Conservation (phyloP, 2,113 vertebrate species). For the Pavo muticus region DNA sequence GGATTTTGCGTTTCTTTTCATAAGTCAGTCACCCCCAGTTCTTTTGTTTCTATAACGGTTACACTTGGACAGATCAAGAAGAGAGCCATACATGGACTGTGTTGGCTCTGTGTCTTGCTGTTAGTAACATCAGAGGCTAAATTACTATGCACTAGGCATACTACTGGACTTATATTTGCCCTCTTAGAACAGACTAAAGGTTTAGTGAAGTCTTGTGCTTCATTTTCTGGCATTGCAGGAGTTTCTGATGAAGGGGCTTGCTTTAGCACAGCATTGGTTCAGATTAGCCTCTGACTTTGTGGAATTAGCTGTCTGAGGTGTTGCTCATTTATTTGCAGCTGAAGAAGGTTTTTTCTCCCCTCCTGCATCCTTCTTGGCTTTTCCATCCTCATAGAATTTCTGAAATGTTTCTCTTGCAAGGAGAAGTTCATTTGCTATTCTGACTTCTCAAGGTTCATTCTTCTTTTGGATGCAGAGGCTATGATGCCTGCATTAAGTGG, state of each 20-base stretch:
- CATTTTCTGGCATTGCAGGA: background rate
- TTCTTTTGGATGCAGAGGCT: background rate
- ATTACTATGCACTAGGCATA: conserved; percentile 1
- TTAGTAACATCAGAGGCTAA: background rate
- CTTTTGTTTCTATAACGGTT: background rate
- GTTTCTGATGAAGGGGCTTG: background rate
- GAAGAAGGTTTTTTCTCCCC: background rate
- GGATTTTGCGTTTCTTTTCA: background rate
- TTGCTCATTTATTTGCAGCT: background rate
- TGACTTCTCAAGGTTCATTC: conserved; percentile 34
- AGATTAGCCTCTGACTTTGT: conserved; percentile 10
- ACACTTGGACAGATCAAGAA: background rate
- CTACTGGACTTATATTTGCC: conserved; percentile 7
- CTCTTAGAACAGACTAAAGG: conserved; percentile 44
- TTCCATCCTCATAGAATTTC: background rate
- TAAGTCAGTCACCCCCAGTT: background rate
- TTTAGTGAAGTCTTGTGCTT: conserved; percentile 33
- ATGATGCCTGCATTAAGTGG: conserved; percentile 27
- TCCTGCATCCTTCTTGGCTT: background rate
- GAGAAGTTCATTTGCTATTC: conserved; percentile 52
- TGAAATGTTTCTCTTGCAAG: background rate
- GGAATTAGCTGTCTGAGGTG: background rate
- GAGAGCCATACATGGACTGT: background rate
- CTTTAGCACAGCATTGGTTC: background rate
- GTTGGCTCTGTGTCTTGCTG: background rate